Evolutionary conservation across 2,888 invertebrate species (phyloP).

Genomic region (Drosophila paramelanica): DNA sequence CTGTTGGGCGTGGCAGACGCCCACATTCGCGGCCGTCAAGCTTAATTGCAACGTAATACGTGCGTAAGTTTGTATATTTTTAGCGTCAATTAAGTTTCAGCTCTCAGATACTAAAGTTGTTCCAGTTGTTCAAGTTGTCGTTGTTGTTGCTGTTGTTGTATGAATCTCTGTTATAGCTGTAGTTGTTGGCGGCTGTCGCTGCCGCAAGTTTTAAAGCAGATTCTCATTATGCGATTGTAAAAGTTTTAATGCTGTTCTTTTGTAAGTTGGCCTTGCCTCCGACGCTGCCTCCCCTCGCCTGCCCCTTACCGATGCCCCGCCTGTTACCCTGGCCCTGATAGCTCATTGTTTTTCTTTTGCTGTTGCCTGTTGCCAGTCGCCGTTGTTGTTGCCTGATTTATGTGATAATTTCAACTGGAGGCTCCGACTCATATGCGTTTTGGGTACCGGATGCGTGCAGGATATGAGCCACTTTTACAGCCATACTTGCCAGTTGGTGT

Average conservation of each 20-base stretch:
- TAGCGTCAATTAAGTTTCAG: constrained; percentile 76
- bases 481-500: constrained; percentile 63
- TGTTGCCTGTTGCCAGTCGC: constrained; percentile 44
- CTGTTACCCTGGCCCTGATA: constrained; percentile 15
- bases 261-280: constrained; percentile 68
- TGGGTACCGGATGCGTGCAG: constrained; percentile 72
- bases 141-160: constrained; percentile 17
- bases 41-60: constrained; percentile 71
- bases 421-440: constrained; percentile 66
- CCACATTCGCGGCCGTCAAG: constrained; percentile 24
- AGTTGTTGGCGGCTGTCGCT: constrained; percentile 58
- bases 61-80: constrained; percentile 66
- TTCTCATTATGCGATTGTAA: constrained; percentile 81
- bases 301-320: background rate
- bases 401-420: constrained; percentile 73
- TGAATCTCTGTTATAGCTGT: constrained; percentile 44
- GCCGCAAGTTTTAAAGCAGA: constrained; percentile 80
- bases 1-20: constrained; percentile 25
- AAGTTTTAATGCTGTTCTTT: constrained; percentile 80
- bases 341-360: constrained; percentile 62
- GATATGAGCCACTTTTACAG: constrained; percentile 80
- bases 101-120: constrained; percentile 54
- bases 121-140: constrained; percentile 18
- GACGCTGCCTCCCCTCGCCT: background rate
- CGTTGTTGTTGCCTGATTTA: constrained; percentile 65